phyloP scores from a whole-genome alignment of 2,797 vertebrate species.

The Sternotherus odoratus region DNA sequence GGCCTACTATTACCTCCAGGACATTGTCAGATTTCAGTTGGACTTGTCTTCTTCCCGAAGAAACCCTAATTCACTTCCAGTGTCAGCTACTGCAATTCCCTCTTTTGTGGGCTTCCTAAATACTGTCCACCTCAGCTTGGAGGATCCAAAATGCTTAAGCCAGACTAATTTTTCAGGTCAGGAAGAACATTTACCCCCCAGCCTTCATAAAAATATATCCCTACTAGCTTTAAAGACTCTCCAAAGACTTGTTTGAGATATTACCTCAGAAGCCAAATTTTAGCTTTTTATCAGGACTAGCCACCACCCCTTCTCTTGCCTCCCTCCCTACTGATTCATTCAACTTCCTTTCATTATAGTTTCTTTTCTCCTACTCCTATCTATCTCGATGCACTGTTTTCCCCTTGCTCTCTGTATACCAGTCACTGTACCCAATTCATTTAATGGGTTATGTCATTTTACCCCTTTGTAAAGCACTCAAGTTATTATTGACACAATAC shows the following conservation, averaged over 20 bases:
- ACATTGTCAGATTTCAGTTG: neutral
- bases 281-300: neutral
- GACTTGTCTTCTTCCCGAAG: neutral
- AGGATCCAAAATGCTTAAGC: neutral
- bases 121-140: neutral
- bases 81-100: neutral
- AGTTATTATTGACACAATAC: neutral
- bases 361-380: neutral
- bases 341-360: neutral
- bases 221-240: neutral
- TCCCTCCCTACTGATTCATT: neutral
- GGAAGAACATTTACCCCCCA: neutral
- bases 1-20: neutral
- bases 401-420: neutral
- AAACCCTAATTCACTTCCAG: neutral
- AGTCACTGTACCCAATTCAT: neutral
- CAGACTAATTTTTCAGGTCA: neutral
- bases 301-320: neutral
- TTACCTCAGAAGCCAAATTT: neutral
- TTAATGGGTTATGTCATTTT: neutral
- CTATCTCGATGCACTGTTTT: neutral
- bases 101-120: neutral
- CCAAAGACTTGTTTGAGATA: neutral
- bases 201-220: slow-evolving; percentile 11
- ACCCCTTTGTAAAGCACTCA: neutral